phyloP scores from a whole-genome alignment of 2,797 vertebrate species.

The Bucorvus abyssinicus region DNA sequence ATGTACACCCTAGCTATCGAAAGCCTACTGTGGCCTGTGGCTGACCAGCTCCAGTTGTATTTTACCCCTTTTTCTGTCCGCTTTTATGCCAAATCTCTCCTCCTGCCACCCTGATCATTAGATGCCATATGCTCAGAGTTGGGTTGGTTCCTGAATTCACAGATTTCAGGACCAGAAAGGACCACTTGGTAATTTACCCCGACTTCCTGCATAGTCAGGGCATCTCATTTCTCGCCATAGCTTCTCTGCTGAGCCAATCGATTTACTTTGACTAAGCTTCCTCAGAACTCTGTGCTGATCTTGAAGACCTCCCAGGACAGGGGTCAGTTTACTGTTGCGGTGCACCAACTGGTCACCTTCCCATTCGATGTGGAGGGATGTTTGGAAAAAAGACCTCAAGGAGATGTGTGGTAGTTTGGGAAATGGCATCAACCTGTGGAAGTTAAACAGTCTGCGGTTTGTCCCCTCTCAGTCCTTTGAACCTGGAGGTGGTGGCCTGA shows the following conservation, averaged over 20 bases:
- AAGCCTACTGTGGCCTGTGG: background rate
- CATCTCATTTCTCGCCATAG: background rate
- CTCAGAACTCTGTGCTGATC: background rate
- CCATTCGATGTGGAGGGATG: rapidly evolving
- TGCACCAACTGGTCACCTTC: background rate
- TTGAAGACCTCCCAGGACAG: background rate
- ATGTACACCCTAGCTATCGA: background rate
- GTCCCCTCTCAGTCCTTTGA: background rate
- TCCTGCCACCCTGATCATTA: background rate
- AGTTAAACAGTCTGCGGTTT: background rate
- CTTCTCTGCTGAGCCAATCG: background rate
- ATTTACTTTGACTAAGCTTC: background rate
- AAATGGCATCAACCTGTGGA: background rate
- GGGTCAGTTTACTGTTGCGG: background rate
- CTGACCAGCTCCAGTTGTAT: background rate
- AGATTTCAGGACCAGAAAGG: background rate
- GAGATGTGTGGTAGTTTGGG: background rate
- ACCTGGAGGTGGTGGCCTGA: background rate
- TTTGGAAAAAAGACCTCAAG: background rate
- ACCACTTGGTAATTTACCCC: background rate
- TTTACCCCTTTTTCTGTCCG: background rate
- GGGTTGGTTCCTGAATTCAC: background rate
- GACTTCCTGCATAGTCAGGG: background rate
- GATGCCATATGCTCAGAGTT: background rate
- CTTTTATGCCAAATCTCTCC: background rate